Conservation (phyloP, 1,140 invertebrate species). For the Drosophila eugracilis region DNA sequence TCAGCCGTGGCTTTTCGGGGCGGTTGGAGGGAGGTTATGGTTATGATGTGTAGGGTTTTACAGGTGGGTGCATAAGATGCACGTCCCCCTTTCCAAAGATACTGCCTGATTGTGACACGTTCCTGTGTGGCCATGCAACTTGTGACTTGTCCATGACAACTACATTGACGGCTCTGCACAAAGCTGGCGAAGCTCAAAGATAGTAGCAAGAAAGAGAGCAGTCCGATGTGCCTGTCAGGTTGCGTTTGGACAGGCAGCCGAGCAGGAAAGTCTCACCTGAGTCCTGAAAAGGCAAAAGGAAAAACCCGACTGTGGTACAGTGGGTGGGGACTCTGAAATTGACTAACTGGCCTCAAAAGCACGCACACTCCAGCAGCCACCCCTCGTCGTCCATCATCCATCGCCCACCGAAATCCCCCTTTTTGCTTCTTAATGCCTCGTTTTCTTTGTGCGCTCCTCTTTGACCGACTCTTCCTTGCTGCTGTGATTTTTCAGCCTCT, state of each 20-base stretch:
- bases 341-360: slow-evolving; percentile 28
- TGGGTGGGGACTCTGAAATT: neutral
- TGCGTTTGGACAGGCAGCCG: neutral
- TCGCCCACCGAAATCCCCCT: neutral
- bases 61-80: neutral
- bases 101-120: slow-evolving; percentile 7
- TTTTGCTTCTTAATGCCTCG: neutral
- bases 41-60: neutral
- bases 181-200: slow-evolving; percentile 8
- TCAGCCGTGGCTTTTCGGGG: slow-evolving; percentile 10
- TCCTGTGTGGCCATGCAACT: slow-evolving; percentile 16
- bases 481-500: slow-evolving; percentile 25
- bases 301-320: no score
- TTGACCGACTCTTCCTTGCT: slow-evolving; percentile 6
- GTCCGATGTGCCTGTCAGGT: slow-evolving; percentile 1
- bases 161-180: slow-evolving; percentile 31
- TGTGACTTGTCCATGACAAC: slow-evolving; percentile 38
- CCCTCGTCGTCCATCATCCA: neutral
- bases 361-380: slow-evolving; percentile 3
- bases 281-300: neutral
- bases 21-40: neutral
- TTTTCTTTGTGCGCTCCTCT: neutral
- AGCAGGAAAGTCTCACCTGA: slow-evolving; percentile 31
- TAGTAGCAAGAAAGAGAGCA: slow-evolving; percentile 8
- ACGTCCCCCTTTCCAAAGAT: neutral